A percentile compares a stretch with the other conserved stretches of the same genome.
These are phyloP conservation scores for Equus quagga DNA, from an alignment of 2,113 vertebrate genomes.

Conservation along the genomic window DNA sequence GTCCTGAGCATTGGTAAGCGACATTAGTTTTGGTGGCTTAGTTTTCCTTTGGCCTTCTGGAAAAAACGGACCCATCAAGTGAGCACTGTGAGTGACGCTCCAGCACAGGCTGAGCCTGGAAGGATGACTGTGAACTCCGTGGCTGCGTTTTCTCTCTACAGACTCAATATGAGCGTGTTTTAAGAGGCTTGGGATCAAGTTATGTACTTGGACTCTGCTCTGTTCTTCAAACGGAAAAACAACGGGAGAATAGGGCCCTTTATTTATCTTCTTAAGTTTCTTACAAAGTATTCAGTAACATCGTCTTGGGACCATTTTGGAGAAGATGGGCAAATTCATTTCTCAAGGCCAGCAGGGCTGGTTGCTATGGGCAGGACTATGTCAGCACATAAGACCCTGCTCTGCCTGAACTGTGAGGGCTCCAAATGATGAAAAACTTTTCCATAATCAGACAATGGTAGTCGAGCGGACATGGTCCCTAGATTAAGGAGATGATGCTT, in stretches of 20 bases:
- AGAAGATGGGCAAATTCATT: neutral
- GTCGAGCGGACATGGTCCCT: neutral
- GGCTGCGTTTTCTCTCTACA: neutral
- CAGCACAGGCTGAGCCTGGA: neutral
- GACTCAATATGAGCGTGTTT: neutral
- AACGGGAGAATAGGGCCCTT: neutral
- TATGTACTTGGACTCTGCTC: neutral
- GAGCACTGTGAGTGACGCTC: neutral
- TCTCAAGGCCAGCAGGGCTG: neutral
- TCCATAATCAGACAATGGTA: neutral
- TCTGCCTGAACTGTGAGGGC: neutral
- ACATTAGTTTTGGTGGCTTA: neutral
- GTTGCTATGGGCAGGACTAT: neutral
- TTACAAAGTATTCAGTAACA: neutral
- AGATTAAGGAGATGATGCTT: neutral
- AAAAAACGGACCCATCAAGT: neutral
- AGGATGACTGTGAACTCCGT: neutral
- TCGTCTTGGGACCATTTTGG: neutral
- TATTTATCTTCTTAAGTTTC: neutral
- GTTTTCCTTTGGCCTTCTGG: neutral
- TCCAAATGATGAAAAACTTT: neutral
- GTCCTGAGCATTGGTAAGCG: neutral
- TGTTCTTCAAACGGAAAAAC: neutral
- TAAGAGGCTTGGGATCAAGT: neutral
- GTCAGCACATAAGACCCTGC: neutral